Conservation (phyloP, 92 coral and sea anemone genomes). For the Phenganax stokvisi region DNA sequence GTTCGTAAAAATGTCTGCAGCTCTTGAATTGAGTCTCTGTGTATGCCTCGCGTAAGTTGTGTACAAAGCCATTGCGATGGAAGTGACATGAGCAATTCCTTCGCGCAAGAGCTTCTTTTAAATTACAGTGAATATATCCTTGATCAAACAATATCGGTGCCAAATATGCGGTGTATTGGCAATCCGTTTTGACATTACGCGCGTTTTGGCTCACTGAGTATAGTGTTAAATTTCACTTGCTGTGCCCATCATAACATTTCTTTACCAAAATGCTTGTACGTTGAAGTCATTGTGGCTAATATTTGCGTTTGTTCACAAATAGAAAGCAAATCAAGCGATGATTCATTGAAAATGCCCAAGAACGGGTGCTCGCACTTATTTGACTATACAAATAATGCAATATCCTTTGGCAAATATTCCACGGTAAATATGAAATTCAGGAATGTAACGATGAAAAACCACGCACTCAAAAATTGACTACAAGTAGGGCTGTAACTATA, state of each 20-base stretch:
- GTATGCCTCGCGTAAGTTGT: too few species aligned
- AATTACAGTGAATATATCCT: neutral
- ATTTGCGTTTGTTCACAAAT: neutral
- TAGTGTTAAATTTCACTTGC: neutral
- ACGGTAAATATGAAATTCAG: neutral
- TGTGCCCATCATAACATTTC: neutral
- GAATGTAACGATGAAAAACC: neutral
- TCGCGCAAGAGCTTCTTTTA: neutral
- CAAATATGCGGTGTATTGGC: neutral
- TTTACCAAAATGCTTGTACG: neutral
- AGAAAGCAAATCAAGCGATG: neutral
- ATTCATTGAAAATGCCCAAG: neutral
- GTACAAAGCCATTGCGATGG: neutral
- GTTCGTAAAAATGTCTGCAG: too few species aligned
- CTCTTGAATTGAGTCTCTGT: too few species aligned
- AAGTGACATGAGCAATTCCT: neutral
- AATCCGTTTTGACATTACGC: neutral
- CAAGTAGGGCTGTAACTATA: neutral
- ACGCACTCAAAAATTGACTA: neutral
- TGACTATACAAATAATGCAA: neutral
- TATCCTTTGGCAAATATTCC: conserved; percentile 23
- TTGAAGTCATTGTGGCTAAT: neutral
- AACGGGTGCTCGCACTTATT: neutral
- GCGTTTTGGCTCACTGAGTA: neutral
- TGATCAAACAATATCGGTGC: neutral